A percentile compares a stretch with the other conserved stretches of the same genome.
phyloP scores from a whole-genome alignment of 2,888 invertebrate species.

The Parnassius orleans region DNA sequence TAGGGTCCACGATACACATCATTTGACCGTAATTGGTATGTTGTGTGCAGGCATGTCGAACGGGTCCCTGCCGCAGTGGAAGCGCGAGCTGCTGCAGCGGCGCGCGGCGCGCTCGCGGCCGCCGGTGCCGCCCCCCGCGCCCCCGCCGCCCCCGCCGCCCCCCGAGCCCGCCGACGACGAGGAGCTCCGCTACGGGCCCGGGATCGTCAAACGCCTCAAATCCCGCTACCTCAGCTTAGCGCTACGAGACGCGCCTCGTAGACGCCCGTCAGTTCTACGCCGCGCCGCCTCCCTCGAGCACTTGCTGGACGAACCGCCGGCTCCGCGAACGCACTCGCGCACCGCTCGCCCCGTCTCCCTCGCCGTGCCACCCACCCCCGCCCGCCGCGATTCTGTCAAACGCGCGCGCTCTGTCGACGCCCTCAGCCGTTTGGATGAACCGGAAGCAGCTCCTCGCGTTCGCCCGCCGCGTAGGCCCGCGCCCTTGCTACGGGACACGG shows the following conservation, averaged over 20 bases:
- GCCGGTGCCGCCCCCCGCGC: slow-evolving; percentile 41
- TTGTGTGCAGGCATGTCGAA: slow-evolving; percentile 60
- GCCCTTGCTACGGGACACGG: slow-evolving; percentile 86
- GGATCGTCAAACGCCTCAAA: slow-evolving; percentile 93
- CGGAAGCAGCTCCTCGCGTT: slow-evolving; percentile 51
- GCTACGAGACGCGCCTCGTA: slow-evolving; percentile 86
- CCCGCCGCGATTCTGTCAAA: slow-evolving; percentile 85
- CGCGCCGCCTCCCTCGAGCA: slow-evolving; percentile 93
- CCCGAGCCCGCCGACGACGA: slow-evolving; percentile 71
- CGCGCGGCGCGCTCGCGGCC: slow-evolving; percentile 75
- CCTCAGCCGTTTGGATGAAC: slow-evolving; percentile 83
- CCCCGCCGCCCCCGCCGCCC: slow-evolving; percentile 52
- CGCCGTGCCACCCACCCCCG: slow-evolving; percentile 48
- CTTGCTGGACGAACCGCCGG: slow-evolving; percentile 84
- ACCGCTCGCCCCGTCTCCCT: slow-evolving; percentile 55
- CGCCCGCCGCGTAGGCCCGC: slow-evolving; percentile 73
- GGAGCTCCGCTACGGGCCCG: slow-evolving; percentile 94
- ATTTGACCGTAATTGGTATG: no score
- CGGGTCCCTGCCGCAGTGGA: slow-evolving; percentile 88
- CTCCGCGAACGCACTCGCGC: slow-evolving; percentile 57
- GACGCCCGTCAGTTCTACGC: slow-evolving; percentile 86
- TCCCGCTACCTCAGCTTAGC: slow-evolving; percentile 93
- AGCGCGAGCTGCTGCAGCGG: slow-evolving; percentile 89
- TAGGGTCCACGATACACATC: no score
- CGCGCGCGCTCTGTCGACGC: slow-evolving; percentile 93